Evolutionary conservation across 2,113 vertebrate species (phyloP).

Genomic region (Andinoacara biseriatus): DNA sequence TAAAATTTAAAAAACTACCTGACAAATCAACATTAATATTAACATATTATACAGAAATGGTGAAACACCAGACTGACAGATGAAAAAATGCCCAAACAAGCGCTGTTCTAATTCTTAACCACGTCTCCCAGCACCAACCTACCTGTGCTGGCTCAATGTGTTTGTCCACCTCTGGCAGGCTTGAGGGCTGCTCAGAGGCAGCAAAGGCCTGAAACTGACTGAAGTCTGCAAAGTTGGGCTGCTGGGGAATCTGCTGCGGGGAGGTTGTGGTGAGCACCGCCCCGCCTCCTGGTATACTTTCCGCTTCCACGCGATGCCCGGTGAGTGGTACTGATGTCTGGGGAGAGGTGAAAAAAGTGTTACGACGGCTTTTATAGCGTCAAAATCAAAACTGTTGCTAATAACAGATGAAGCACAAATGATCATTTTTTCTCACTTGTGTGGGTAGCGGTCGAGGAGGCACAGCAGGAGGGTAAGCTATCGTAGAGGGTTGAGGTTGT

Average conservation of each 20-base stretch:
- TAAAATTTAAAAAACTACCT: neutral
- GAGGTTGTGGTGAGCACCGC: constrained; percentile 90
- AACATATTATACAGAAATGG: neutral
- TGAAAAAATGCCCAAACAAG: neutral
- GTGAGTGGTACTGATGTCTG: constrained; percentile 85
- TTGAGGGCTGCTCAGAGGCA: constrained; percentile 86
- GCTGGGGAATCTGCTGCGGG: constrained; percentile 96
- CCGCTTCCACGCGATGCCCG: constrained; percentile 88
- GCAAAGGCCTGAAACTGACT: constrained; percentile 96
- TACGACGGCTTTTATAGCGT: neutral
- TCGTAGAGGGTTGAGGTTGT: constrained; percentile 86
- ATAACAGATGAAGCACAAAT: neutral
- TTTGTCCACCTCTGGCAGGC: constrained; percentile 86
- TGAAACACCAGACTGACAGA: neutral
- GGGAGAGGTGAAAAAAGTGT: neutral
- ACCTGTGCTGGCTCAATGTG: constrained; percentile 88
- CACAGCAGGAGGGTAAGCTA: constrained; percentile 94
- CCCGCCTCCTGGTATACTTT: constrained; percentile 83
- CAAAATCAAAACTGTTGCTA: neutral
- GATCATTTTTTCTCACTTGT: constrained; percentile 80
- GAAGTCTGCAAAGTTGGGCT: constrained; percentile 99
- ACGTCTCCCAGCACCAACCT: constrained; percentile 2
- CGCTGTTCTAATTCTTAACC: neutral
- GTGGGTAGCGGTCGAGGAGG: constrained; percentile 94
- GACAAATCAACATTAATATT: neutral